These are phyloP conservation scores for Micromesistius poutassou DNA, from an alignment of 2,797 vertebrate genomes.

Conservation along the genomic window DNA sequence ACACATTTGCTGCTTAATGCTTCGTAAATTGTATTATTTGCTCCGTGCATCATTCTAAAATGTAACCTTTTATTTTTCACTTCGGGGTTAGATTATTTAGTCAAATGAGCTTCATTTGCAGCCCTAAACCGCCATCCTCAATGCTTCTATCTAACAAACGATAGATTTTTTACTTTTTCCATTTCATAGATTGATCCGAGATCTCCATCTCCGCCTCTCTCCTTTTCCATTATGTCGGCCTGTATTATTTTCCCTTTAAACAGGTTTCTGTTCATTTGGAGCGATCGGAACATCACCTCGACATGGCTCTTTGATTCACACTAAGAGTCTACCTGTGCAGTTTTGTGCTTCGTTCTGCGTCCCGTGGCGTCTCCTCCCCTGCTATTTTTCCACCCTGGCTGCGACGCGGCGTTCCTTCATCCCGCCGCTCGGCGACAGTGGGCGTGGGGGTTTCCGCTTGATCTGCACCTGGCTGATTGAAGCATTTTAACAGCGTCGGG, in stretches of 20 bases:
- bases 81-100: background rate
- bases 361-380: background rate
- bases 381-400: background rate
- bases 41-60: background rate
- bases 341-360: conserved; percentile 1
- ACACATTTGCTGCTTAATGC: background rate
- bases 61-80: background rate
- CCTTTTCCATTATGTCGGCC: background rate
- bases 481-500: conserved; percentile 40
- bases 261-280: background rate
- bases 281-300: background rate
- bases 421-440: background rate
- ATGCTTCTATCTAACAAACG: background rate
- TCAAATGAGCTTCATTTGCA: background rate
- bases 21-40: background rate
- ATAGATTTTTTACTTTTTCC: background rate
- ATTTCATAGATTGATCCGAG: background rate
- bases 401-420: conserved; percentile 21
- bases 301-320: background rate
- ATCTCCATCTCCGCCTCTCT: background rate
- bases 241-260: background rate
- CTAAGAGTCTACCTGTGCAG: background rate
- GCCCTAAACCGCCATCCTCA: background rate
- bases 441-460: conserved; percentile 1
- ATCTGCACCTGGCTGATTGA: conserved; percentile 42